A percentile compares a stretch with the other conserved stretches of the same genome.
phyloP scores from a whole-genome alignment of 2,113 vertebrate genomes.

The Ursus arctos region DNA sequence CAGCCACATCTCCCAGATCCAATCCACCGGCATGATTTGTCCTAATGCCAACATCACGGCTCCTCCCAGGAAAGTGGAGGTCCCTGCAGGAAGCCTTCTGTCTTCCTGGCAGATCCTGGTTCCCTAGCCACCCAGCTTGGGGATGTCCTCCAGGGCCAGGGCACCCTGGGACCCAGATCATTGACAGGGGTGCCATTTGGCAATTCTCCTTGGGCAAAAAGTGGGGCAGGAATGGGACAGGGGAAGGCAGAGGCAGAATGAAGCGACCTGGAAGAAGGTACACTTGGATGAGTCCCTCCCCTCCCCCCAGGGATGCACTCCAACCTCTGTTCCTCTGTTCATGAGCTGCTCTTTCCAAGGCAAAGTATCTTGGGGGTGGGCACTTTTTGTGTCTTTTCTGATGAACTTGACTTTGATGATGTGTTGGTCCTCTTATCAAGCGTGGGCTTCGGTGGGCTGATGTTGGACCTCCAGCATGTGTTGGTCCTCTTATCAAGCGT shows the following conservation, averaged over 20 bases:
- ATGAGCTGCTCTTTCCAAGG: neutral
- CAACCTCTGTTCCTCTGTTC: accelerated
- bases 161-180: neutral
- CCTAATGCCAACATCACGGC: no score
- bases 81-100: neutral
- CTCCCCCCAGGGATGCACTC: accelerated
- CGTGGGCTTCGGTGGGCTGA: neutral
- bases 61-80: neutral
- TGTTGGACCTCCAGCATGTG: neutral
- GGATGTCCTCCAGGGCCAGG: neutral
- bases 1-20: accelerated
- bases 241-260: neutral
- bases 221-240: neutral
- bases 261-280: neutral
- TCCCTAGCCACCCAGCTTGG: neutral
- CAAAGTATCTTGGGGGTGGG: neutral
- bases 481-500: neutral
- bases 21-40: accelerated
- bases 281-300: neutral
- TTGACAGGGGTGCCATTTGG: no score
- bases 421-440: neutral
- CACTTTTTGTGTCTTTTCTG: neutral
- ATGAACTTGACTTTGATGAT: slow-evolving; percentile 35
- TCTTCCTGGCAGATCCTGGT: neutral
- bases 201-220: neutral